Evolutionary conservation across 2,797 vertebrate genomes (phyloP), one percentile per base, ranked within the genome.

Genomic region (Enteromius thamalakanensis): DNA sequence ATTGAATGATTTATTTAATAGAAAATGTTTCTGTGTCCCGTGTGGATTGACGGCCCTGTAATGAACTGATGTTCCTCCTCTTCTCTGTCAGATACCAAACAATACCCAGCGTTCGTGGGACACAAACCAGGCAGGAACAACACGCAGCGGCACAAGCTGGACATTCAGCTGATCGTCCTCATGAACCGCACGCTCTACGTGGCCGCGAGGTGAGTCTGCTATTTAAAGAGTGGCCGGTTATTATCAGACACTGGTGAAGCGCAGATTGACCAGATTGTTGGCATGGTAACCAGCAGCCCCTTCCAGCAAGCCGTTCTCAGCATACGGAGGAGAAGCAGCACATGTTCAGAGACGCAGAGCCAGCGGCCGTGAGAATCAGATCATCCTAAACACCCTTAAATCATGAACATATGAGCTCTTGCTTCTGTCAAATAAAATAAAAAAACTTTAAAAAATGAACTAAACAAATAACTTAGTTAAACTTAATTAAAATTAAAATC

Each of bases 71-170:
- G 1, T 7, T 71, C 78, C 76, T 2, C 19, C 67, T 78, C 71
- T n/a, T 23, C 45, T 4, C 40, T 69, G 84, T 77, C 95, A 99
- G 98, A 98, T 93, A 99, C 98, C 89, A 99, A 96, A 94, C 97
- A 99, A 92, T 99, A 99, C 94, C 97, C 97, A 32, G 97, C 96
- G 78, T 99, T 99, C 87, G 96, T 99, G 91, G 98, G 98, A 90
- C 98, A 99, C 95, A 99, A 97, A 92, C 98, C 98, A 87, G 98
- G 97, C 90, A 95, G 97, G 90, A 99, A 98, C 94, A 96, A 93
- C 95, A 98, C 98, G 0, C 98, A 99, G 92, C 94, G 97, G 89
- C 98, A 99, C 92, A 96, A 94, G 91, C 93, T 99, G 96, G 98
- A 99, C 92, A 97, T 99, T 92, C 98, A 99, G 94, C 96, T 98